Evolutionary conservation across 2,888 invertebrate genomes (phyloP).

Genomic region (Mythimna vitellina): DNA sequence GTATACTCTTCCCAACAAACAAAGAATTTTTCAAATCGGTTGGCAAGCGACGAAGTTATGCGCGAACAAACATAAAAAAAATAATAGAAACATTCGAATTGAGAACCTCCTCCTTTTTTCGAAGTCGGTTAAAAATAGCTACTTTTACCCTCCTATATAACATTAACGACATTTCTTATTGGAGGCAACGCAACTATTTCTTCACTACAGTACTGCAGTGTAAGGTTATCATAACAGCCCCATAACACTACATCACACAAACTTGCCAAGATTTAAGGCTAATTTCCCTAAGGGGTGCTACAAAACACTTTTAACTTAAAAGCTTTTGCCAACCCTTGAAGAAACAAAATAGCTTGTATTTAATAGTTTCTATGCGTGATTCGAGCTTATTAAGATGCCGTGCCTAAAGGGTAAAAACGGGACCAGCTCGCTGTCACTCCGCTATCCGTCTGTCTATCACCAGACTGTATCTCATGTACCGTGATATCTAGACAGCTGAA

Average conservation of each 20-base stretch:
- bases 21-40: no score
- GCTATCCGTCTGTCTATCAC: no score
- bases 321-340: constrained; percentile 22
- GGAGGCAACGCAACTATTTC: constrained; percentile 2
- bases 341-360: constrained; percentile 25
- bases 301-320: constrained; percentile 49
- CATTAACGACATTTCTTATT: constrained; percentile 9
- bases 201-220: constrained; percentile 11
- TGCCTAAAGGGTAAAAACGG: no score
- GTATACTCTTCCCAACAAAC: no score
- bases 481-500: no score
- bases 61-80: no score
- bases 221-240: constrained; percentile 34
- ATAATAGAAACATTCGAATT: no score
- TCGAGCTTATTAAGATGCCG: constrained; percentile 1
- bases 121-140: no score
- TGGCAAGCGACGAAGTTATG: no score
- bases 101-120: no score
- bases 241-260: constrained; percentile 44
- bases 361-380: constrained; percentile 43
- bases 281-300: constrained; percentile 59
- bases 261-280: constrained; percentile 47
- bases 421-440: no score
- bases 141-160: neutral
- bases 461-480: no score